Conservation (phyloP, 2,797 vertebrate species). For the Avahi laniger region DNA sequence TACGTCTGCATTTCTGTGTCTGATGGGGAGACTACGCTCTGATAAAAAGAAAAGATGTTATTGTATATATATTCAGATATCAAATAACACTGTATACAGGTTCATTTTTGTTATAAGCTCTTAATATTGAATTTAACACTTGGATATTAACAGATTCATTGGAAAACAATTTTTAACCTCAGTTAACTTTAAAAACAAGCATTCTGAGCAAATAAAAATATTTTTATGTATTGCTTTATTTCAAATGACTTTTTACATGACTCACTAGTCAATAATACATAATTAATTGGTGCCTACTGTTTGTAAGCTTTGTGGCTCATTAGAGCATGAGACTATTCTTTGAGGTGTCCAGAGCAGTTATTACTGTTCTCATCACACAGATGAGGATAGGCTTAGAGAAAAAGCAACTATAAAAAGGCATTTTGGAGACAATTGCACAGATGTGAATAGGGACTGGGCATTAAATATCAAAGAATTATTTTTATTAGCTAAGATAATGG, state of each 20-base stretch:
- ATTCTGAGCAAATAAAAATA: slow-evolving; percentile 60
- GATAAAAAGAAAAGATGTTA: neutral
- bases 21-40: neutral
- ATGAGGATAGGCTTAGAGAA: neutral
- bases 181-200: slow-evolving; percentile 43
- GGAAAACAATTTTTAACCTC: slow-evolving; percentile 33
- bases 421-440: neutral
- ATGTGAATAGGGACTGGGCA: neutral
- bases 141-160: slow-evolving; percentile 46
- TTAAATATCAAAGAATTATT: neutral
- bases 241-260: neutral
- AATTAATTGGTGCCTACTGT: neutral
- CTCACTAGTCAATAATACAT: neutral
- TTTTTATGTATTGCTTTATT: slow-evolving; percentile 39
- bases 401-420: neutral
- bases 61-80: neutral
- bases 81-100: neutral
- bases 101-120: slow-evolving; percentile 10
- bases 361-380: neutral
- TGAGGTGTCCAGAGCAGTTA: neutral
- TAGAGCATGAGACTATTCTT: neutral
- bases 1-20: neutral
- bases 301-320: neutral
- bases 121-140: slow-evolving; percentile 17
- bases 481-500: neutral